These are phyloP conservation scores for Pseudoatta argentina DNA, from an alignment of 1,140 invertebrate genomes.

Conservation along the genomic window DNA sequence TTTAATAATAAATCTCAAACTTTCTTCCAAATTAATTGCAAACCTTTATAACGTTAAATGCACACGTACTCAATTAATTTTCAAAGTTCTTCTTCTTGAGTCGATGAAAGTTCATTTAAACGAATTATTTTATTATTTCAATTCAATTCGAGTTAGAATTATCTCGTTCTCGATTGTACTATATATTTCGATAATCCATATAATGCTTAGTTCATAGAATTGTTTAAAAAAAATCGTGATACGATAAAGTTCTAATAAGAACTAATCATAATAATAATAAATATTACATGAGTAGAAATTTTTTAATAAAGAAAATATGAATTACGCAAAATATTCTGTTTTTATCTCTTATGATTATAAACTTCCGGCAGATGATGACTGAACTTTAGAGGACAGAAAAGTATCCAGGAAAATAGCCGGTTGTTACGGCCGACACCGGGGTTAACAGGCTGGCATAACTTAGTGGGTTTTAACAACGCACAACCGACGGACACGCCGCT, in stretches of 20 bases:
- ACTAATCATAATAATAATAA: background rate
- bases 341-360: slow-evolving; percentile 11
- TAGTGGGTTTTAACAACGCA: slow-evolving; percentile 75
- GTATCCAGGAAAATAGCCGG: slow-evolving; percentile 55
- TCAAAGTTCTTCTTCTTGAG: no score
- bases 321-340: background rate
- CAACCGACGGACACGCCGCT: slow-evolving; percentile 67
- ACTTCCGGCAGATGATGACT: slow-evolving; percentile 7
- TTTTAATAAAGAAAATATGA: background rate
- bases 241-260: background rate
- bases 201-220: background rate
- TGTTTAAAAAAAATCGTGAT: background rate
- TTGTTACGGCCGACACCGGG: slow-evolving; percentile 62
- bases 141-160: no score
- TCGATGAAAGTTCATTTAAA: no score
- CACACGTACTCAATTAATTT: no score
- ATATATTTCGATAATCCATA: background rate
- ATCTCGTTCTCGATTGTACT: background rate
- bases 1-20: background rate
- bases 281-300: background rate
- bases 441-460: slow-evolving; percentile 72
- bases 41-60: background rate
- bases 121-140: no score
- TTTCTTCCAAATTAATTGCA: background rate
- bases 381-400: slow-evolving; percentile 58